Evolutionary conservation across 2,888 invertebrate genomes (phyloP).

Genomic region (Pristionchus maxplancki): DNA sequence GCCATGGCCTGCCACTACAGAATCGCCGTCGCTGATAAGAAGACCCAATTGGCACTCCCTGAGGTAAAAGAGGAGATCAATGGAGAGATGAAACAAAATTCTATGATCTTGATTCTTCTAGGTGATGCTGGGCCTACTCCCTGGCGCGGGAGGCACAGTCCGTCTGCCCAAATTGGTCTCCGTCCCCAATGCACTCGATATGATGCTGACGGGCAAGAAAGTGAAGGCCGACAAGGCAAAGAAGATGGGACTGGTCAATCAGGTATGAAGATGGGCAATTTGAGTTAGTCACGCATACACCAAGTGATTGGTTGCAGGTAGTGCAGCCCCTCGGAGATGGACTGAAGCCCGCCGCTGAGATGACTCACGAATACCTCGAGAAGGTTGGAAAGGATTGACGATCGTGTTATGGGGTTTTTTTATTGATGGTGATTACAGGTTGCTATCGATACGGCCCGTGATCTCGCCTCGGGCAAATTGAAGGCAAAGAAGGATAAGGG

Average conservation of each 20-base stretch:
- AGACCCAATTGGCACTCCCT: conserved; percentile 91
- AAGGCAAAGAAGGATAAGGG: conserved; percentile 85
- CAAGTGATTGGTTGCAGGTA: conserved; percentile 78
- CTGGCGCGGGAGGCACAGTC: conserved; percentile 97
- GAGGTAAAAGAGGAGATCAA: conserved; percentile 83
- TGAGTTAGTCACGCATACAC: not conserved
- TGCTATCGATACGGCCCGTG: conserved; percentile 63
- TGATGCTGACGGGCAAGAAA: conserved; percentile 88
- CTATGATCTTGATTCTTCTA: not conserved
- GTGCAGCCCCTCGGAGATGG: conserved; percentile 87
- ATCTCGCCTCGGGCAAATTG: conserved; percentile 85
- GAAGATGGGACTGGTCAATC: conserved; percentile 93
- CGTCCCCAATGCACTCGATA: conserved; percentile 90
- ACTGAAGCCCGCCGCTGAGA: conserved; percentile 79
- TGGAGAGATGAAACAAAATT: too few species aligned
- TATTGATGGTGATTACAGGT: conserved; percentile 49
- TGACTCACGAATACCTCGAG: conserved; percentile 85
- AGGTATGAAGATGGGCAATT: conserved; percentile 49
- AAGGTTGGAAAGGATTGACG: too few species aligned
- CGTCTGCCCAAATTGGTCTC: conserved; percentile 87
- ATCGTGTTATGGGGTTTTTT: not conserved
- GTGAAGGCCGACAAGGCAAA: conserved; percentile 84
- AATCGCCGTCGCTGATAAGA: conserved; percentile 93
- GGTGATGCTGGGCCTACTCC: conserved; percentile 93
- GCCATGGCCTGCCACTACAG: conserved; percentile 96